Percentiles rank a stretch among this genome's conserved stretches.
phyloP scores from a whole-genome alignment of 2,888 invertebrate species.

The Caenorhabditis sulstoni region DNA sequence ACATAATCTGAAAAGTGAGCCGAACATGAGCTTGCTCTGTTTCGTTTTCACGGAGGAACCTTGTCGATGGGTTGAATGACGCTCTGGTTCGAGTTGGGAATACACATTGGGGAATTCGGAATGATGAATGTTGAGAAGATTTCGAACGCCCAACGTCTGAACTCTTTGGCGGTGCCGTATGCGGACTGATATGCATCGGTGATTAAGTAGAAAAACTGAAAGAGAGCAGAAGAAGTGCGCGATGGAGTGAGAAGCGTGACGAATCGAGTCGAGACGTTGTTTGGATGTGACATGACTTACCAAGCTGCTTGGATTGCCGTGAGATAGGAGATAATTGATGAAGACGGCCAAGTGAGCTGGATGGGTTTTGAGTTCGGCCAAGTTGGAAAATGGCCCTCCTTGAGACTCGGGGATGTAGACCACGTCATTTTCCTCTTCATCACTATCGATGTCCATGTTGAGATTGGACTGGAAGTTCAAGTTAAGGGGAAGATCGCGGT shows the following conservation, averaged over 20 bases:
- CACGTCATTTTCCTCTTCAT: constrained; percentile 61
- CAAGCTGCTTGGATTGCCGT: constrained; percentile 88
- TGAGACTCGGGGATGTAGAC: constrained; percentile 85
- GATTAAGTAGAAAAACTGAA: constrained; percentile 87
- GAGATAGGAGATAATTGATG: constrained; percentile 91
- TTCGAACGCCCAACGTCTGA: constrained; percentile 98
- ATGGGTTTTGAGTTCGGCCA: constrained; percentile 89
- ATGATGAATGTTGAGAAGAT: constrained; percentile 80
- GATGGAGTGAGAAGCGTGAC: background rate
- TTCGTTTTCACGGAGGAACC: constrained; percentile 27
- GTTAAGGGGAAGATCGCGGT: too few species aligned
- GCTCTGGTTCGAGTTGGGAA: constrained; percentile 76
- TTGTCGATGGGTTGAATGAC: constrained; percentile 78
- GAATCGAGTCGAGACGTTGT: background rate
- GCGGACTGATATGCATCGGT: constrained; percentile 89
- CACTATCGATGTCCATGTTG: constrained; percentile 69
- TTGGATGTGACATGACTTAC: too few species aligned
- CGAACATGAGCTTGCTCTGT: background rate
- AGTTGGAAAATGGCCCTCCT: constrained; percentile 89
- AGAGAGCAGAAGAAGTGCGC: background rate
- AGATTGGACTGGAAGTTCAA: constrained; percentile 56
- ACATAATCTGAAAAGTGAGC: constrained; percentile 73
- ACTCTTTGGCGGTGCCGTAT: constrained; percentile 88
- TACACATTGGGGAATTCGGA: constrained; percentile 78
- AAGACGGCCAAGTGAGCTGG: constrained; percentile 95